Percentiles rank a stretch among this genome's conserved stretches.
Conservation (phyloP, 92 coral and sea anemone species). For the Palythoa heliodiscus region DNA sequence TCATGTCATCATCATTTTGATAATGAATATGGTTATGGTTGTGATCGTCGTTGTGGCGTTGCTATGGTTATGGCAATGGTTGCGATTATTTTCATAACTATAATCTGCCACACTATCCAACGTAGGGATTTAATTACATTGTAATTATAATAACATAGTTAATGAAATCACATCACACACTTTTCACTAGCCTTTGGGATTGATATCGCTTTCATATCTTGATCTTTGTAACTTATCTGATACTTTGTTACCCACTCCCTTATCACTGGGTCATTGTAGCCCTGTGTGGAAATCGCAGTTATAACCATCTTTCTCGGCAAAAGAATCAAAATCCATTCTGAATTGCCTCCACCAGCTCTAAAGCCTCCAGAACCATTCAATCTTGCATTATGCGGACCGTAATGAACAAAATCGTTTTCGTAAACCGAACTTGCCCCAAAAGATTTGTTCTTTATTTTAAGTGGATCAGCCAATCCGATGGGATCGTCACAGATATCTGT, state of each 20-base stretch:
- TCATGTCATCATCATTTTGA: too few species aligned
- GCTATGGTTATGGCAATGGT: too few species aligned
- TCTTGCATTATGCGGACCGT: conserved; percentile 35
- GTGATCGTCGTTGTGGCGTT: too few species aligned
- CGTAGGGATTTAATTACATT: too few species aligned
- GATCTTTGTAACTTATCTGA: conserved; percentile 20
- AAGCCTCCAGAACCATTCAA: conserved; percentile 13
- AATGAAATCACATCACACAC: neutral
- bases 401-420: neutral
- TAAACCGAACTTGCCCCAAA: conserved; percentile 29
- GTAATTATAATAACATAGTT: too few species aligned
- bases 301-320: conserved; percentile 13
- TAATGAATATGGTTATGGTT: too few species aligned
- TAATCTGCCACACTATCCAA: too few species aligned
- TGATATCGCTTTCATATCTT: neutral
- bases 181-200: conserved; percentile 27
- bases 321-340: conserved; percentile 7
- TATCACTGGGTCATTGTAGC: neutral
- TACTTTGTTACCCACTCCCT: conserved; percentile 27
- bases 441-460: neutral
- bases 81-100: too few species aligned
- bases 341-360: neutral
- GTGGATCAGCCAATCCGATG: conserved; percentile 33
- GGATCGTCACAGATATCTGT: conserved; percentile 14
- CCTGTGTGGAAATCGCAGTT: conserved; percentile 28